Evolutionary conservation across 2,113 vertebrate species (phyloP).

Genomic region (Thamnophis sirtalis): DNA sequence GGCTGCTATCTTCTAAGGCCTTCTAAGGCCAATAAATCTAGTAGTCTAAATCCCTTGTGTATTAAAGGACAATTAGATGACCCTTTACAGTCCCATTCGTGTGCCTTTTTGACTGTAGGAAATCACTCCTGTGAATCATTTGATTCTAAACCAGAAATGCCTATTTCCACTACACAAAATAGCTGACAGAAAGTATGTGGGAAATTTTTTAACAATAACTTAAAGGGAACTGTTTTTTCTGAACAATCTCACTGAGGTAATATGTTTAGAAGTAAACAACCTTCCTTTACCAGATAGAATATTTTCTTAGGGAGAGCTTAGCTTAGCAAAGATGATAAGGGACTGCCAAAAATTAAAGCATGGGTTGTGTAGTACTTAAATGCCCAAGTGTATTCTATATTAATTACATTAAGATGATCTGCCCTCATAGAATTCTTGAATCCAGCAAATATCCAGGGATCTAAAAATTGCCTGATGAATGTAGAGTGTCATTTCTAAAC

Average conservation of each 20-base stretch:
- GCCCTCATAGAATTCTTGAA: background rate
- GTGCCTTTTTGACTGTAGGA: background rate
- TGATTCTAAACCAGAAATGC: slow-evolving; percentile 1
- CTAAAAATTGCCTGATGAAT: background rate
- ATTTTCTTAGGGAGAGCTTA: background rate
- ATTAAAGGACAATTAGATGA: background rate
- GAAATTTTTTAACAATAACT: background rate
- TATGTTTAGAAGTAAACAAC: background rate
- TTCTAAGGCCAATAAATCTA: background rate
- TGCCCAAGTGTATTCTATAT: background rate
- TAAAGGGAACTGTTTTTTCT: background rate
- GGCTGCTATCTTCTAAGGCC: background rate
- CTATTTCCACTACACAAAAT: background rate
- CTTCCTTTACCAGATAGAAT: background rate
- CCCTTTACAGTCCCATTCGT: background rate
- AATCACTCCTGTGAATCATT: background rate
- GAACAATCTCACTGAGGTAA: background rate
- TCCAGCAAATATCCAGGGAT: background rate
- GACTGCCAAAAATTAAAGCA: background rate
- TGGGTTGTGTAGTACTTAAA: background rate
- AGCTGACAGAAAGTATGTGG: background rate
- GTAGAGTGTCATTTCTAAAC: background rate
- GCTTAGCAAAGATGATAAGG: background rate
- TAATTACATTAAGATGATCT: background rate
- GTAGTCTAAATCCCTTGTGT: background rate